Conservation (phyloP, 2,888 invertebrate genomes). For the Abrostola triplasia region DNA sequence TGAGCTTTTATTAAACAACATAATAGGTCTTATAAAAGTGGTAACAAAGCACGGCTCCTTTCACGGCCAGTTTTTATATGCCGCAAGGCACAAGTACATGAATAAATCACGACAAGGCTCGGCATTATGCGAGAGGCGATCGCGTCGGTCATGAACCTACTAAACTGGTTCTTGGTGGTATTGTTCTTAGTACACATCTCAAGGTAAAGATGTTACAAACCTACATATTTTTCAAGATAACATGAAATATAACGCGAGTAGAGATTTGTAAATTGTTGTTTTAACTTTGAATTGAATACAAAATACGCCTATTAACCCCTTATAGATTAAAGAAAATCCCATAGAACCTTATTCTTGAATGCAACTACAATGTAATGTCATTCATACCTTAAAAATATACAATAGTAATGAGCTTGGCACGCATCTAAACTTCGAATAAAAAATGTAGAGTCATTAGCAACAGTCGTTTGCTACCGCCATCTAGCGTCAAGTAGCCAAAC, state of each 20-base stretch:
- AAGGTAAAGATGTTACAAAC: conserved; percentile 52
- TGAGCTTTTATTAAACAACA: conserved; percentile 47
- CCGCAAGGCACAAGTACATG: conserved; percentile 60
- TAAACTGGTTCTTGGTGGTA: conserved; percentile 82
- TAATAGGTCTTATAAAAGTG: conserved; percentile 56
- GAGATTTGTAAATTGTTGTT: no score
- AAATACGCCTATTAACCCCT: no score
- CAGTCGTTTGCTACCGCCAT: conserved; percentile 54
- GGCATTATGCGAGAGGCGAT: conserved; percentile 76
- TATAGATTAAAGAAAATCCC: no score
- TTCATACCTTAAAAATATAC: background rate
- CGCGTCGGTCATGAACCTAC: conserved; percentile 83
- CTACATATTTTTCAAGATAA: conserved; percentile 30
- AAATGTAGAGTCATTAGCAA: conserved; percentile 2
- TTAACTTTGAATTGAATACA: no score
- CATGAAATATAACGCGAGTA: conserved; percentile 1
- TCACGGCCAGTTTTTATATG: conserved; percentile 68
- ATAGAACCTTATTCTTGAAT: no score
- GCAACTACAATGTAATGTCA: background rate
- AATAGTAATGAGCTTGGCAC: background rate
- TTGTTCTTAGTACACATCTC: conserved; percentile 71
- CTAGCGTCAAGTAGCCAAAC: conserved; percentile 72
- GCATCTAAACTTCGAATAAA: background rate
- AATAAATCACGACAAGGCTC: conserved; percentile 78
- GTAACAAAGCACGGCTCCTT: conserved; percentile 58